phyloP scores from a whole-genome alignment of 1,140 invertebrate species.

The Macrosteles quadrilineatus region DNA sequence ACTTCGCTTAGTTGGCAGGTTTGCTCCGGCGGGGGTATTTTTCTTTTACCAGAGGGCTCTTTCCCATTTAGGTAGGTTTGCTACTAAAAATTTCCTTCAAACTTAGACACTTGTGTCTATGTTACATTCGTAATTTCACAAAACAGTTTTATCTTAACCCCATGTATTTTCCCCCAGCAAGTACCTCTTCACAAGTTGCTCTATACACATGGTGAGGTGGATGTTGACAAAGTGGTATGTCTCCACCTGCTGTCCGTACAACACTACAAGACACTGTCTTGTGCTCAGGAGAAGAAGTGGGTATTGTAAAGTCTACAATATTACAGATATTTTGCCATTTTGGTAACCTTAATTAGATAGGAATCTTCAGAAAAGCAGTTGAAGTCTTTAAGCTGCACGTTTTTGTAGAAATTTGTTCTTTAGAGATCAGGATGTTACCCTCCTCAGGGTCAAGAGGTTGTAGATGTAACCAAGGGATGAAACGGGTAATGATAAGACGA shows the following conservation, averaged over 20 bases:
- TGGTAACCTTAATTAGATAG: not conserved
- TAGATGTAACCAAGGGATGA: not conserved
- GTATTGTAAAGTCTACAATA: not conserved
- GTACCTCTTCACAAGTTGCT: slow-evolving; percentile 15
- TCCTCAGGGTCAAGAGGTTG: not conserved
- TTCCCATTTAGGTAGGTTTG: too few relatives aligned
- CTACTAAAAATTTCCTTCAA: too few relatives aligned
- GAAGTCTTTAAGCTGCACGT: not conserved
- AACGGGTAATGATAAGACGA: too few relatives aligned
- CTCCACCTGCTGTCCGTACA: slow-evolving; percentile 6
- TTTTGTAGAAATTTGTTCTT: not conserved
- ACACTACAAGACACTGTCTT: not conserved
- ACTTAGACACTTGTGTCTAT: too few relatives aligned
- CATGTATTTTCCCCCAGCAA: too few relatives aligned
- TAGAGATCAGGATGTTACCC: not conserved
- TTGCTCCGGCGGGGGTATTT: too few relatives aligned
- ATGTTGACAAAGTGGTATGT: slow-evolving; percentile 20
- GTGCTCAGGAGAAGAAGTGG: not conserved
- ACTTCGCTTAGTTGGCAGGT: too few relatives aligned
- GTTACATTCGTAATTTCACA: too few relatives aligned
- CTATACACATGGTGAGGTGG: slow-evolving; percentile 1
- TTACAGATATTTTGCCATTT: not conserved
- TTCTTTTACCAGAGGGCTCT: too few relatives aligned
- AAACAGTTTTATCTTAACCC: too few relatives aligned
- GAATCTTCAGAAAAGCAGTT: not conserved